Evolutionary conservation across 1,140 invertebrate genomes (phyloP), one percentile per base, ranked within the genome.

Genomic region (Frieseomelitta varia): DNA sequence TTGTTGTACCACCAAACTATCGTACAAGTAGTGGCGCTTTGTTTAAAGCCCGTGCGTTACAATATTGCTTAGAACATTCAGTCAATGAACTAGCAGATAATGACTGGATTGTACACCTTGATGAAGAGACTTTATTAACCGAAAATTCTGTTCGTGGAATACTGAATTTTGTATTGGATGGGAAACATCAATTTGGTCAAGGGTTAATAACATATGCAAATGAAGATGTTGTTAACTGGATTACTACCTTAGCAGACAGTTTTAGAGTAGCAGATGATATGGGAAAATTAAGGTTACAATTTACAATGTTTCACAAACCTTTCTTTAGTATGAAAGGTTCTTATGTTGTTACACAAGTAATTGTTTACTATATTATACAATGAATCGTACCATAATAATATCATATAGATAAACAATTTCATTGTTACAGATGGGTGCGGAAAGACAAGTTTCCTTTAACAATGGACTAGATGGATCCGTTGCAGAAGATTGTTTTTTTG

Each of bases 261-360:
- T 99, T 99, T 93, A 96, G 99, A 88, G 99, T 99, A 1, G 98
- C 98, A 51, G 98, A 99, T 94, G 98, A 99, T 91, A 99, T 99
- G 98, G 99, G 99, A 86, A 99, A 99, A 94, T 94, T 99, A 24
- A 96, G 99, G 91, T 96, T 99, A 86, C 98, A 99, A 93, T 98
- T 99, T 90, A 97, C 97, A 78, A 96, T 98, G 92, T 99, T 99
- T 91, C 98, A 99, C 92, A 98, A 98, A 92, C 99, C 99, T 17
- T 95, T 99, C 12, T 99, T 99, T 93, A 99, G 98, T 93, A 99
- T 99, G 98, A 99, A 99, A 95, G 99, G 98, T 76, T 99, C 98
- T 65, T 99, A 97, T 94, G 98, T 99, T 86, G 98, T 99, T 14
- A 98, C 98, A 82, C 98, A 98, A 96, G 98, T 98, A 94, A 95